Evolutionary conservation across 2,888 invertebrate genomes (phyloP).

Genomic region (Drosophila affinis): DNA sequence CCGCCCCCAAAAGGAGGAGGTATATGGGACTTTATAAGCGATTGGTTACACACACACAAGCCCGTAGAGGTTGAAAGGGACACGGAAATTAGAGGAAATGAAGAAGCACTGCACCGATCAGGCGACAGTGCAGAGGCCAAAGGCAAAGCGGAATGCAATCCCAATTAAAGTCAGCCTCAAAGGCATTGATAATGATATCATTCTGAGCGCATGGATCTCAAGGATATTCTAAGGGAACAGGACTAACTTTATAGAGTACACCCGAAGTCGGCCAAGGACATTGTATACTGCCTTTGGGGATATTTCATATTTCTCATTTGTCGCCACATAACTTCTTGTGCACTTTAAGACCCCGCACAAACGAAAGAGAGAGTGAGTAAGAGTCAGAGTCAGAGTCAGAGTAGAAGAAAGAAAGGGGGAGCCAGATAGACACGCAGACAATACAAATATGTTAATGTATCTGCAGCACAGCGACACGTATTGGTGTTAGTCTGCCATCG

Average conservation of each 20-base stretch:
- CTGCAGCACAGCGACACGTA: slow-evolving; percentile 65
- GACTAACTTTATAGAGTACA: not conserved
- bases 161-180: not conserved
- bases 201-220: not conserved
- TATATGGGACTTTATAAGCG: slow-evolving; percentile 36
- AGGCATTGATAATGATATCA: not conserved
- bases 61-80: slow-evolving; percentile 29
- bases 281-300: not conserved
- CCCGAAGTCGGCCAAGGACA: slow-evolving; percentile 36
- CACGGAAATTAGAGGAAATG: slow-evolving; percentile 13
- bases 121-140: not conserved
- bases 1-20: slow-evolving; percentile 50
- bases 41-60: slow-evolving; percentile 13
- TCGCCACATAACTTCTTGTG: slow-evolving; percentile 66
- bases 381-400: not conserved
- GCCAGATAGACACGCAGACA: slow-evolving; percentile 53
- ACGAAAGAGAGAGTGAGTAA: slow-evolving; percentile 26
- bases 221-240: not conserved
- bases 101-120: not conserved
- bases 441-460: slow-evolving; percentile 80
- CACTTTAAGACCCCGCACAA: slow-evolving; percentile 45
- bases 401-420: no score
- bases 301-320: slow-evolving; percentile 66
- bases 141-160: not conserved
- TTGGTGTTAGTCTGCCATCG: slow-evolving; percentile 76